Evolutionary conservation across 2,113 vertebrate species (phyloP).

Genomic region (Phyllostomus hastatus): DNA sequence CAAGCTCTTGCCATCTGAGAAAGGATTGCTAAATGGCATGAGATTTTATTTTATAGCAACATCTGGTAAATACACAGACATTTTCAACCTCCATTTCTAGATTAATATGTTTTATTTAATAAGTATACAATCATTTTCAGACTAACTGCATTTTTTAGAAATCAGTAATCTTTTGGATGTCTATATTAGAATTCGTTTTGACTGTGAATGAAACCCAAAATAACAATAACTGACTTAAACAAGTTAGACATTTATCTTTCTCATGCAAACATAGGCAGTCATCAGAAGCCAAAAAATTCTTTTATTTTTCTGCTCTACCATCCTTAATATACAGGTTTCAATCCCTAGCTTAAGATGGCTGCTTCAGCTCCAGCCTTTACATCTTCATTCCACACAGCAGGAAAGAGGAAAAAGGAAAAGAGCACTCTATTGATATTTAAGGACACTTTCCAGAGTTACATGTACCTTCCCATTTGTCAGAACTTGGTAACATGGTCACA

Average conservation of each 20-base stretch:
- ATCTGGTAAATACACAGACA: conserved; percentile 23
- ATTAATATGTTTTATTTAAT: conserved; percentile 58
- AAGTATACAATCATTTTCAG: conserved; percentile 48
- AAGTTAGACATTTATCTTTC: conserved; percentile 24
- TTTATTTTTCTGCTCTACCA: neutral
- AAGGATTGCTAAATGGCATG: neutral
- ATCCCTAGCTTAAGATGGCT: neutral
- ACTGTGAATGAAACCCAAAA: conserved; percentile 37
- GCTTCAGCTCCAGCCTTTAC: neutral
- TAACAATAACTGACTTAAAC: conserved; percentile 5
- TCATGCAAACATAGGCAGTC: neutral
- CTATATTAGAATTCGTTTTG: conserved; percentile 53
- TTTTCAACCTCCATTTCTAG: conserved; percentile 42
- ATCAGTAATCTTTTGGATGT: conserved; percentile 41
- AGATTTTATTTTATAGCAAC: conserved; percentile 53
- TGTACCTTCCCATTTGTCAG: neutral
- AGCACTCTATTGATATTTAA: neutral
- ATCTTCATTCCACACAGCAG: neutral
- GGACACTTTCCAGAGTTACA: neutral
- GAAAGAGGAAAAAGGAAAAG: neutral
- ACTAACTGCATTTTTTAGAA: conserved; percentile 51
- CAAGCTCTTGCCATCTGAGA: neutral
- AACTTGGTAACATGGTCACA: neutral
- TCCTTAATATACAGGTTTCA: neutral
- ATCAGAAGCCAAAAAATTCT: neutral